Base-by-base conservation (phyloP, 2,888 invertebrate species). In the Harmothoe impar region DNA sequence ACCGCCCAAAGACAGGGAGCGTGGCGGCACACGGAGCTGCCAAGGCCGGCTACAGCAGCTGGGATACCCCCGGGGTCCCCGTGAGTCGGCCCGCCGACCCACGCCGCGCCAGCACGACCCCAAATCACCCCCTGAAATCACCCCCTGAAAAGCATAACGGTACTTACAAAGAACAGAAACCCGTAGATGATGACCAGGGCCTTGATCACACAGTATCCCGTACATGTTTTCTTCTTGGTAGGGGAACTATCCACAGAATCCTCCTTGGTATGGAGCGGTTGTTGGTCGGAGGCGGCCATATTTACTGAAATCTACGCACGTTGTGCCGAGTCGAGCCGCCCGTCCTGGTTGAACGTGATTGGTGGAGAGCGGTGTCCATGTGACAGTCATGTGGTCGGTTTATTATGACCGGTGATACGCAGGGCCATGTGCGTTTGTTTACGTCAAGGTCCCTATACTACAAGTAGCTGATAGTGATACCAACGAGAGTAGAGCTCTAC, bases 101-200 rank as follows among this genome's bases (percentile, higher is more conserved):
- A 23, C 72, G 15, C 72, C 17, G 72, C 17, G 72, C 25, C 72
- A 29, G 5, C 31, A 78, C 31, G 15, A 15, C 84, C 20, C n/a
- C 84, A 20, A 84, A 23, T 10, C 20, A 84, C 51, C 35, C 31
- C 3, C 51, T 35, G 33, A 84, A 33, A 20, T 51, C 84, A 29
- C 3, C 25, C 43, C 84, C 23, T 15, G 29, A 84, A 1, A 35
- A 84, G 0, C 3, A 84, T 84, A 89, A 35, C 52, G 89, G 78
- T 78, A 89, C 90, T 90, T 90, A 90, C 90, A 51, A 90, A 90
- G 84, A 90, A 90, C 43, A 90, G 68, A 25, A 90, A 43, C 72
- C 84, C 90, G 31, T 90, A 90, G 85, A 90, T 84, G 56, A 84
- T 84, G n/a, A 90, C 90, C 62, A 90, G 68, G 35, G 78, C 56